Conservation (phyloP, 1,140 invertebrate genomes). For the Drosophila teissieri region DNA sequence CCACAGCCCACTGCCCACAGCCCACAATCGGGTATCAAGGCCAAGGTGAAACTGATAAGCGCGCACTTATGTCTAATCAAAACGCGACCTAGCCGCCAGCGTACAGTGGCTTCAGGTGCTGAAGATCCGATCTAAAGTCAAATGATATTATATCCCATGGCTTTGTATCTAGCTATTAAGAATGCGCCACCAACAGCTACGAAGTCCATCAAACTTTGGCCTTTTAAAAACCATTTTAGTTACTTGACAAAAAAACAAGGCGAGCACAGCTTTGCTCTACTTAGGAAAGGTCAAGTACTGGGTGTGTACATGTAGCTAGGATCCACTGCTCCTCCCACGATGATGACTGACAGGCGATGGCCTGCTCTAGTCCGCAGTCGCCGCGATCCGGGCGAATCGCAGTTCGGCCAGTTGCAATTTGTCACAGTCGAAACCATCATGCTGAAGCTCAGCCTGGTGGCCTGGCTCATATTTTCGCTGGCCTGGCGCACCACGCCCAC, state of each 20-base stretch:
- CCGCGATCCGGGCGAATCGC: constrained; percentile 6
- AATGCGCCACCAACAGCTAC: neutral
- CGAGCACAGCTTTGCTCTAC: too few relatives aligned
- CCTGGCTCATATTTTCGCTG: constrained; percentile 67
- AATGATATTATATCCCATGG: too few relatives aligned
- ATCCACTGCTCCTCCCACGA: constrained; percentile 32
- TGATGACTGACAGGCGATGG: constrained; percentile 69
- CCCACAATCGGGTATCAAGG: constrained; percentile 71
- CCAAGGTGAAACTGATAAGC: constrained; percentile 80
- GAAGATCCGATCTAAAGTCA: neutral
- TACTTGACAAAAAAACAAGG: too few relatives aligned
- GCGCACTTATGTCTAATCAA: constrained; percentile 63
- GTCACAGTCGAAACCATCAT: constrained; percentile 50
- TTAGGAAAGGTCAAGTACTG: too few relatives aligned
- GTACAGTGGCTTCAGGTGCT: constrained; percentile 34
- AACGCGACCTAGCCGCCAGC: constrained; percentile 56
- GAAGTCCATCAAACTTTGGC: too few relatives aligned
- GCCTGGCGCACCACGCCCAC: constrained; percentile 78
- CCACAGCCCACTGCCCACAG: constrained; percentile 25
- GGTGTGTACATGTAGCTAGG: too few relatives aligned
- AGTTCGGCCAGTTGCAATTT: constrained; percentile 43
- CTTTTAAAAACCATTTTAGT: too few relatives aligned
- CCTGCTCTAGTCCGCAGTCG: constrained; percentile 15
- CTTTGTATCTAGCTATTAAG: neutral
- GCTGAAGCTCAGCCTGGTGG: constrained; percentile 74